These are phyloP conservation scores for Akabosia matsudoensis DNA, from an alignment of 1,140 invertebrate genomes.

Conservation along the genomic window DNA sequence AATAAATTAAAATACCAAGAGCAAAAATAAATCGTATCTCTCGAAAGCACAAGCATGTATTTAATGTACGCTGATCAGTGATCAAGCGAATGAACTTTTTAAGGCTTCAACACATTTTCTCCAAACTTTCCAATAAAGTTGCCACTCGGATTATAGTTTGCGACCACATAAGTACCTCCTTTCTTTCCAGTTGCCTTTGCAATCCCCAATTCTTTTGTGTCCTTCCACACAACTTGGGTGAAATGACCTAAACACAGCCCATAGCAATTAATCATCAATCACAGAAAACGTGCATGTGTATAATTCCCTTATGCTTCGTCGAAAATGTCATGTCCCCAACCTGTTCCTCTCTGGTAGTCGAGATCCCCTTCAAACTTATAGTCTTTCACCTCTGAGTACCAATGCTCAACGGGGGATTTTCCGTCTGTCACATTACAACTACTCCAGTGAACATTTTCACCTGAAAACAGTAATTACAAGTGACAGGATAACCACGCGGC, in stretches of 20 bases:
- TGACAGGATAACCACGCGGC: neutral
- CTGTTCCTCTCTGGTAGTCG: constrained; percentile 38
- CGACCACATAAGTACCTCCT: constrained; percentile 53
- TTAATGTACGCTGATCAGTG: too few species aligned
- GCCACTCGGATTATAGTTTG: constrained; percentile 81
- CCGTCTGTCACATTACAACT: constrained; percentile 53
- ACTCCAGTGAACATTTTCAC: constrained; percentile 45
- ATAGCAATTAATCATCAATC: too few species aligned
- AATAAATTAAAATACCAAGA: too few species aligned
- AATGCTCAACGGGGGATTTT: constrained; percentile 69
- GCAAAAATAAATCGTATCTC: neutral
- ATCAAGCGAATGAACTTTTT: too few species aligned
- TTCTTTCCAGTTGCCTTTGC: constrained; percentile 63
- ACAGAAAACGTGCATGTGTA: neutral
- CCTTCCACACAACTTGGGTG: constrained; percentile 73
- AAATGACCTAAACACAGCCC: constrained; percentile 62
- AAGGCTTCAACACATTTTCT: constrained; percentile 59
- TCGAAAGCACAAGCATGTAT: neutral
- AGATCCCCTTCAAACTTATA: constrained; percentile 31
- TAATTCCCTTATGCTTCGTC: neutral
- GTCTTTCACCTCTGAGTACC: constrained; percentile 64
- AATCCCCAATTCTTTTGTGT: constrained; percentile 67
- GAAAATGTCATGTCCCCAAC: too few species aligned
- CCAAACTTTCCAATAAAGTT: constrained; percentile 70
- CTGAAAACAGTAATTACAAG: neutral